Base-by-base conservation (phyloP, 2,888 invertebrate genomes). In the Mesodorylaimus sp. region DNA sequence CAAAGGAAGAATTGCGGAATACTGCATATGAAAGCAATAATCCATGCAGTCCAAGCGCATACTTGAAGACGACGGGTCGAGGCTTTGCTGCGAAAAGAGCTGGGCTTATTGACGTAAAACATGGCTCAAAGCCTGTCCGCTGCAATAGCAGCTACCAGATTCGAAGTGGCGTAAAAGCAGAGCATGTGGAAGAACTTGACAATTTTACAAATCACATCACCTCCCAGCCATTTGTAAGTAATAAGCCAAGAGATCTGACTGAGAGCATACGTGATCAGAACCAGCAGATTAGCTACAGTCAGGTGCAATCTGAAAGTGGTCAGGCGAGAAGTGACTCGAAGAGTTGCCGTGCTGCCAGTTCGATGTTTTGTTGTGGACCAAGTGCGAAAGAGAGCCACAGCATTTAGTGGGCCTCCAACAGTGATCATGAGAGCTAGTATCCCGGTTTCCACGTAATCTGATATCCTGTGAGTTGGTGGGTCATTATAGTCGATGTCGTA, bases 101-200 rank as follows among this genome's bases (percentile, higher is more conserved):
- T 10, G 23, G 10, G 5, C 10, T 16, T 10, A 44, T 16, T 26
- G 23, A 16, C 7, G 10, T 44, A 25, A n/a, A n/a, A n/a, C 10
- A 44, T 16, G 7, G 23, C 25, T 3, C 13, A 5, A 26, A 21
- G 24, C 16, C 36, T 23, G 25, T 47, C 36, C 7, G 38, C 3
- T n/a, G 47, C 47, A 10, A 47, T 28, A 29, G 37, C 36, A 10
- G 38, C 47, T 16, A 47, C 24, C 3, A 47, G 21, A 25, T 47
- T 47, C 24, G 47, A 47, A 19, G 32, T 37, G 28, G 38, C 7
- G 24, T 37, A 47, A 19, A 47, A 47, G 24, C 32, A 36, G 29
- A 47, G 16, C 5, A 23, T n/a, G 26, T 47, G 47, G 13, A 47
- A 29, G 29, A 47, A 47, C 29, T 47, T 47, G 13, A 47, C 38